Conservation (phyloP, 2,888 invertebrate species). For the Cerceris rybyensis region DNA sequence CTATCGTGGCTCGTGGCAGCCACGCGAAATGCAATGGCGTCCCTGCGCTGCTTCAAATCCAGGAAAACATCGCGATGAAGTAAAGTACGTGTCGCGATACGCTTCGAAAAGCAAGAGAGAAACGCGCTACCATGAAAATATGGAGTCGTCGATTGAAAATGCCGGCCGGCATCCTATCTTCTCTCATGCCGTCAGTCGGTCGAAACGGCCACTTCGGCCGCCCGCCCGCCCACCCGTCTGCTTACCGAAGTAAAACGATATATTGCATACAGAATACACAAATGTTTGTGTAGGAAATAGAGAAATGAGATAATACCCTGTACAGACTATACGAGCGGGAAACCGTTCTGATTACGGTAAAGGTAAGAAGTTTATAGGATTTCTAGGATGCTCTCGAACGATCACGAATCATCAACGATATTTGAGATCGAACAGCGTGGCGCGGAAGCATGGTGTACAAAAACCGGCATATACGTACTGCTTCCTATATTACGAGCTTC, state of each 20-base stretch:
- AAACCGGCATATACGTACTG: slow-evolving; percentile 47
- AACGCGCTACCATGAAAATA: slow-evolving; percentile 21
- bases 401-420: slow-evolving; percentile 24
- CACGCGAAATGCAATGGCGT: slow-evolving; percentile 75
- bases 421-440: slow-evolving; percentile 51
- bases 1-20: slow-evolving; percentile 55
- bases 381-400: background rate
- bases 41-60: slow-evolving; percentile 49
- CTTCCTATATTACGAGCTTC: slow-evolving; percentile 5
- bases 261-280: slow-evolving; percentile 4
- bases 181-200: slow-evolving; percentile 78
- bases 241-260: slow-evolving; percentile 24
- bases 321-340: slow-evolving; percentile 24
- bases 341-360: background rate
- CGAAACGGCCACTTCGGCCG: slow-evolving; percentile 75
- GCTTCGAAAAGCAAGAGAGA: background rate
- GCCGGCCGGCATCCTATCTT: slow-evolving; percentile 67
- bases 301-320: too few relatives aligned
- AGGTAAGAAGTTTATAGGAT: too few relatives aligned
- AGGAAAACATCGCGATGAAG: slow-evolving; percentile 33
- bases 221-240: slow-evolving; percentile 46
- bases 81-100: background rate
- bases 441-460: slow-evolving; percentile 57
- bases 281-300: background rate
- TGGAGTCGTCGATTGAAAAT: slow-evolving; percentile 44